Evolutionary conservation across 2,888 invertebrate species (phyloP), one percentile per base, ranked within the genome.

Genomic region (Andrena bicolor): DNA sequence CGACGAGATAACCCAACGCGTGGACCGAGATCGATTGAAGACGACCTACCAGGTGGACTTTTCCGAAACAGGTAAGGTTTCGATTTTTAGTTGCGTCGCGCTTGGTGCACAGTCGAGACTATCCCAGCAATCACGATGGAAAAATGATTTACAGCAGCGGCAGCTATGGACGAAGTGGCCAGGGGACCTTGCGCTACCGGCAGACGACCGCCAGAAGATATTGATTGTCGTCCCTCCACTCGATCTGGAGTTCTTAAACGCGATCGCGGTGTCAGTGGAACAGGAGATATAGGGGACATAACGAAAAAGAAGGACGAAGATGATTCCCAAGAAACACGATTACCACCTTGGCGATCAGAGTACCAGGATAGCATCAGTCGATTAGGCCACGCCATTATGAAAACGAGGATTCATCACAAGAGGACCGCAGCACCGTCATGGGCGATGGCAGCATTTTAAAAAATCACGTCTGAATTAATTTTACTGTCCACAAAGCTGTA

Each of bases 361-460:
- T 96, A 96, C 91, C 95, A 96, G 90, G 96, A 96, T 81, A 95
- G 94, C 0, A 95, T 96, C 16, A 95, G 95, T 0, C 95, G 95
- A 89, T 94, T 96, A 1, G 96, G 96, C 2, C 94, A 94, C 5
- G 94, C 95, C 83, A 96, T 96, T 68, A 95, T 96, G 93, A 94
- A 95, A 63, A 95, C 95, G 91, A 95, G 95, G 83, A 90, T 96
- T 41, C 96, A 96, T 83, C 83, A 84, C 0, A 86, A 28, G 79
- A 68, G 86, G 48, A 53, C 70, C n/a, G 0, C 7, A 4, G 56
- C 63, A 8, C 85, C 85, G 7, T 1, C 32, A 0, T 82, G 68
- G 69, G 75, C 71, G n/a, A 35, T 32, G 48, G 23, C 51, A 0
- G n/a, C 2, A 7, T 71, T 35, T 72, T 23, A 66, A 61, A 32